Conservation (phyloP, 2,888 invertebrate genomes). For the Drosophila crucigera region DNA sequence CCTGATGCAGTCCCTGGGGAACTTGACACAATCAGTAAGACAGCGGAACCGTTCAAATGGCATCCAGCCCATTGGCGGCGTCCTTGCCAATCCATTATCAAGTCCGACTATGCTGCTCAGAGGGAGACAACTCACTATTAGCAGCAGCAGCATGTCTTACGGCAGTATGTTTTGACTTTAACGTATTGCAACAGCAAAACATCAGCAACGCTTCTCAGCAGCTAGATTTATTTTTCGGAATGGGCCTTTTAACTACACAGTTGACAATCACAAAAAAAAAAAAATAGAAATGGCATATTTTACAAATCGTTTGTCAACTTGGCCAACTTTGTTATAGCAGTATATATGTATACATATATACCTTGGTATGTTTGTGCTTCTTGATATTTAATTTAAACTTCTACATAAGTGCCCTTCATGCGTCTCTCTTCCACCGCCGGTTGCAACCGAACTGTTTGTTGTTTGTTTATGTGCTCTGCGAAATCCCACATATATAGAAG, state of each 20-base stretch:
- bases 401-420: not conserved
- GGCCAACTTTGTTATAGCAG: constrained; percentile 3
- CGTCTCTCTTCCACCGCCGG: too few relatives aligned
- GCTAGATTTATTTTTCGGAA: constrained; percentile 14
- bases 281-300: not conserved
- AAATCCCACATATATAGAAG: not conserved
- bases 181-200: constrained; percentile 1
- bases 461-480: not conserved
- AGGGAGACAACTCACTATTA: constrained; percentile 2
- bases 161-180: constrained; percentile 3
- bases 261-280: not conserved
- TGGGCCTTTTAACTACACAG: not conserved
- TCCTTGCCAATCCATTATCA: constrained; percentile 88
- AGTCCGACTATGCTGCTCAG: constrained; percentile 70
- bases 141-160: not conserved
- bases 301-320: not conserved
- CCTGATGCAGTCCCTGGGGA: constrained; percentile 88
- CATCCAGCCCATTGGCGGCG: constrained; percentile 90
- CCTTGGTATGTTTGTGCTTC: not conserved
- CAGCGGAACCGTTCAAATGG: constrained; percentile 89
- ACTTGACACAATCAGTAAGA: constrained; percentile 87
- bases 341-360: not conserved
- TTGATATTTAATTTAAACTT: not conserved
- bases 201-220: constrained; percentile 6
- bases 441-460: not conserved